phyloP scores from a whole-genome alignment of 1,140 invertebrate genomes.

The Trichoplusia ni region DNA sequence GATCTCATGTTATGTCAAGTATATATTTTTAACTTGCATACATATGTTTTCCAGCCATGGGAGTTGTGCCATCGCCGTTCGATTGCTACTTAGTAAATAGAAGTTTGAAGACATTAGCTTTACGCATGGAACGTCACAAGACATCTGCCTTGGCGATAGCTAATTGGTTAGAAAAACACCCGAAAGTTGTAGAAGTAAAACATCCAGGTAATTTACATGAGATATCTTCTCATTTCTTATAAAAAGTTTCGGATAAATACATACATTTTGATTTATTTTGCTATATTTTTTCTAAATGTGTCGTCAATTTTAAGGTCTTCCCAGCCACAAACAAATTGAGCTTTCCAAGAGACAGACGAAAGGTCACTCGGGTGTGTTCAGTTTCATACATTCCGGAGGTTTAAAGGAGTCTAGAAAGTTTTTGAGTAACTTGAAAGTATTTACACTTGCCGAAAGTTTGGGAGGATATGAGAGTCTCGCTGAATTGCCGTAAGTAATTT shows the following conservation, averaged over 20 bases:
- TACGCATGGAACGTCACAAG: constrained; percentile 95
- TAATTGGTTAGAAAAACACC: constrained; percentile 87
- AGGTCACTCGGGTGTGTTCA: constrained; percentile 96
- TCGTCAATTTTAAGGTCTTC: constrained; percentile 88
- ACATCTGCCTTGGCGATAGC: constrained; percentile 89
- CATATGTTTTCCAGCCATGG: constrained; percentile 85
- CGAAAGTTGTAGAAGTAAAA: constrained; percentile 86
- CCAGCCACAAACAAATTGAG: constrained; percentile 96
- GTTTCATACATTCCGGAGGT: constrained; percentile 93
- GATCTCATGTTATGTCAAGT: no score
- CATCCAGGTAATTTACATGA: constrained; percentile 83
- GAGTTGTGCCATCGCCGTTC: constrained; percentile 97
- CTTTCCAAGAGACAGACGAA: constrained; percentile 91
- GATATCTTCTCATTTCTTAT: neutral
- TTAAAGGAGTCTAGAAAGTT: constrained; percentile 90
- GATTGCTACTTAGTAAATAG: constrained; percentile 97
- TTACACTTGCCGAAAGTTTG: constrained; percentile 96
- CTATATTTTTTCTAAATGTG: no score
- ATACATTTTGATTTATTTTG: no score
- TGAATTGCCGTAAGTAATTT: constrained; percentile 92
- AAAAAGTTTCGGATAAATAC: neutral
- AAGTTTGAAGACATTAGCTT: constrained; percentile 95
- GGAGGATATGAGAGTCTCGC: constrained; percentile 97
- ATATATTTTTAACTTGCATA: constrained; percentile 13
- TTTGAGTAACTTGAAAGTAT: constrained; percentile 89